Percentiles rank a stretch among this genome's conserved stretches.
Evolutionary conservation across 2,888 invertebrate genomes (phyloP).

Genomic region (Synergus japonicus): DNA sequence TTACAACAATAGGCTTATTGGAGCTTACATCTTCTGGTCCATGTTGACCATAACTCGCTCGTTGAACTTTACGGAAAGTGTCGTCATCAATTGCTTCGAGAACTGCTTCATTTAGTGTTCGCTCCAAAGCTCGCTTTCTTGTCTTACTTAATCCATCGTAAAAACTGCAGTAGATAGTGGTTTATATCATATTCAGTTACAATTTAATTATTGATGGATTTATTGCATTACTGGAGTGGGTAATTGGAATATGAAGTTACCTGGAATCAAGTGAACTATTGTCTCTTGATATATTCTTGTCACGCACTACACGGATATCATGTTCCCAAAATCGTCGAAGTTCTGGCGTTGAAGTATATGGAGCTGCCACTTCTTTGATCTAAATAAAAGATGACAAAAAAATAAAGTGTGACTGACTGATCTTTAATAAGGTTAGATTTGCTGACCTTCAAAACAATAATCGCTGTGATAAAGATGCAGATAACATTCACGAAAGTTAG

Average conservation of each 20-base stretch:
- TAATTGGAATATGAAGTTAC: slow-evolving; percentile 53
- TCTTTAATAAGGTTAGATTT: neutral
- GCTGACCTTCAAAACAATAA: slow-evolving; percentile 85
- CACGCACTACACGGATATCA: slow-evolving; percentile 87
- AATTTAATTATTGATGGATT: neutral
- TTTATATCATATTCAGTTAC: neutral
- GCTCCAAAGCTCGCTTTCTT: slow-evolving; percentile 79
- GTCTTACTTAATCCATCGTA: slow-evolving; percentile 77
- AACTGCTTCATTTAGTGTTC: slow-evolving; percentile 83
- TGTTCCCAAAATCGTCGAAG: slow-evolving; percentile 87
- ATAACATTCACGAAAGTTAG: slow-evolving; percentile 89
- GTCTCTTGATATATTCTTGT: slow-evolving; percentile 76
- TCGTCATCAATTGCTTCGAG: slow-evolving; percentile 83
- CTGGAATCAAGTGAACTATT: slow-evolving; percentile 71
- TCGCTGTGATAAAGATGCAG: slow-evolving; percentile 89
- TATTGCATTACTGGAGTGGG: neutral
- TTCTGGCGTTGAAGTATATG: slow-evolving; percentile 86
- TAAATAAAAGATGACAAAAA: slow-evolving; percentile 60
- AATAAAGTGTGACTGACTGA: neutral
- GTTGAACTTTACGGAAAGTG: slow-evolving; percentile 85
- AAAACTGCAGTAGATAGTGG: slow-evolving; percentile 72
- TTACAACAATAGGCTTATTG: slow-evolving; percentile 57
- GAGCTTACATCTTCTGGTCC: slow-evolving; percentile 82
- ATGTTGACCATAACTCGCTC: slow-evolving; percentile 86
- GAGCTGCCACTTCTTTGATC: slow-evolving; percentile 91